phyloP scores from a whole-genome alignment of 2,113 vertebrate species.

The Ciconia maguari region DNA sequence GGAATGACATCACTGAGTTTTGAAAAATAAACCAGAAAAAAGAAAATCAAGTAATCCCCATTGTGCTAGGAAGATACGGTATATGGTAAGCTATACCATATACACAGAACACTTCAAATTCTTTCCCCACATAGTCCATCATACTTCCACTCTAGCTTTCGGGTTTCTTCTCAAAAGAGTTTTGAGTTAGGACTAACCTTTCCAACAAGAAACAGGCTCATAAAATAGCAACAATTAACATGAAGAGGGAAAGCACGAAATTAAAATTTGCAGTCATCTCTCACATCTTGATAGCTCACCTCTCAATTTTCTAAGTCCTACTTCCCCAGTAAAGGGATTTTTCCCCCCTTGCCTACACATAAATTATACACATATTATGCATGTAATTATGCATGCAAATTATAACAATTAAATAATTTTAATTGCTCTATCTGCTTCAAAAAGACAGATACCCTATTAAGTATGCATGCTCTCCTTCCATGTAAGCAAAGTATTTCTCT shows the following conservation, averaged over 20 bases:
- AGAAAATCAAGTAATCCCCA: neutral
- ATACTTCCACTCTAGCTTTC: neutral
- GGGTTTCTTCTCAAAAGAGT: neutral
- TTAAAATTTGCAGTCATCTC: neutral
- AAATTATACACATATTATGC: neutral
- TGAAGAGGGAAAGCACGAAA: neutral
- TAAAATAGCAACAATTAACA: neutral
- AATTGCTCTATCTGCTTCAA: neutral
- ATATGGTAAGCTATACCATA: accelerated
- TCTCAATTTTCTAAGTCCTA: neutral
- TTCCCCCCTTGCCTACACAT: neutral
- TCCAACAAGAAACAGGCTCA: neutral
- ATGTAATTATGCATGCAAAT: neutral
- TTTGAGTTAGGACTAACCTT: neutral
- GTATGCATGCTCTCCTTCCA: neutral
- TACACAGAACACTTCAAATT: neutral
- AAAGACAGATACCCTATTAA: neutral
- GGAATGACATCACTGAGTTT: neutral
- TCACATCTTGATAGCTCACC: neutral
- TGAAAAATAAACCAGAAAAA: neutral
- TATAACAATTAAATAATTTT: neutral
- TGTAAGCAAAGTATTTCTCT: neutral
- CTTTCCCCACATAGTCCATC: neutral
- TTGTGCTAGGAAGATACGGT: neutral
- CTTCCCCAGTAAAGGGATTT: neutral